Evolutionary conservation across 2,888 invertebrate species (phyloP), one percentile per base, ranked within the genome.

Genomic region (Patella ulyssiponensis): DNA sequence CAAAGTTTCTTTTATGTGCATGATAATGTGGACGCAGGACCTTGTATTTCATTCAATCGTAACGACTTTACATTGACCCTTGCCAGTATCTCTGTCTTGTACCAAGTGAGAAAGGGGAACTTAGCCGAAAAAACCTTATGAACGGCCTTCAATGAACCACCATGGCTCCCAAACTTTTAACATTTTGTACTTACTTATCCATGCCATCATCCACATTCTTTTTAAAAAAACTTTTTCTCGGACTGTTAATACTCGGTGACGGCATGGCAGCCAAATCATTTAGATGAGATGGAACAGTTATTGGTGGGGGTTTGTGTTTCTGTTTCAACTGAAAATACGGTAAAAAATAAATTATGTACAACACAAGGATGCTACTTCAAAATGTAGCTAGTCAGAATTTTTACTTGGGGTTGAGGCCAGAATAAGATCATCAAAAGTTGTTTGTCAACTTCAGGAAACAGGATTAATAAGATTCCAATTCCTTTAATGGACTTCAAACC

Each of bases 171-270:
- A 69, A 53, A 70, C 23, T 20, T 54, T 52, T 44, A 44, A 44
- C 44, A 9, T 44, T 44, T 44, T 44, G 44, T n/a, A 79, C 93
- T 91, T 92, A 97, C 97, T 95, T 96, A 91, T 98, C 97, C 94
- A 97, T 95, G 86, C 96, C 97, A 91, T 98, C 97, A 92, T 96
- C 97, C 84, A 95, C 95, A 89, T 94, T 95, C 88, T 96, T 96
- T 92, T 96, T 96, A 88, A 96, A 95, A 86, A 96, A 94, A 23
- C 87, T 82, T 74, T 86, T 87, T 23, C 90, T 85, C 0, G 90
- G 90, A 78, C 90, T 90, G 74, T 85, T 84, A n/a, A 85, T 52
- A 12, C 86, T 85, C 7, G 89, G 88, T 1, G 89, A 88, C 9
- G 86, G 82, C 69, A 84, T 81, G 0, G 83, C 80, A 56, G 81